Conservation (phyloP, 2,113 vertebrate genomes). For the Phainopepla nitens region DNA sequence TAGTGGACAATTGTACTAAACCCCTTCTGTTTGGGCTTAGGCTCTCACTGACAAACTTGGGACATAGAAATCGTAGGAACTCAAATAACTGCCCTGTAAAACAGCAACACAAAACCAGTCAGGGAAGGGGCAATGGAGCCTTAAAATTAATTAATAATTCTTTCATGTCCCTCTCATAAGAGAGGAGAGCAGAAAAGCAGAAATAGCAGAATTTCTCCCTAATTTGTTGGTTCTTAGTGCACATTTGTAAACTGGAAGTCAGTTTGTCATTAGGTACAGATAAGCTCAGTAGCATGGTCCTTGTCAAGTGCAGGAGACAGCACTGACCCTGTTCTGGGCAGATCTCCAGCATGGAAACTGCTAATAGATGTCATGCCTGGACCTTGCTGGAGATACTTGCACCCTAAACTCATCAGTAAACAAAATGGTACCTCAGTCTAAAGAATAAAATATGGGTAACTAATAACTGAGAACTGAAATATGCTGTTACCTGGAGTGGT, state of each 20-base stretch:
- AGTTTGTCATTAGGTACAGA: neutral
- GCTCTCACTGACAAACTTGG: neutral
- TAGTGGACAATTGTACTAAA: neutral
- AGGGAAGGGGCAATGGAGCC: neutral
- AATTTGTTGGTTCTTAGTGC: neutral
- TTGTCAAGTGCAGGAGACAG: neutral
- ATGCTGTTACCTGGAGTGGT: neutral
- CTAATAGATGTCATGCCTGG: neutral
- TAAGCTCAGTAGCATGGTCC: neutral
- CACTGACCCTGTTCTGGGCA: neutral
- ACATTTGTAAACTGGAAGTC: neutral
- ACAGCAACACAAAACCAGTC: neutral
- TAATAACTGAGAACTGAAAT: neutral
- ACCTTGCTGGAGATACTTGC: neutral
- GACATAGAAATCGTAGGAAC: neutral
- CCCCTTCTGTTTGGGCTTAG: neutral
- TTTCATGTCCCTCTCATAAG: neutral
- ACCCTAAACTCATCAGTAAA: neutral
- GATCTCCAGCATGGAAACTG: neutral
- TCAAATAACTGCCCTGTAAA: neutral
- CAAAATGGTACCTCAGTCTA: neutral
- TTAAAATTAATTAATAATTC: neutral
- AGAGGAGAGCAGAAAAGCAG: neutral
- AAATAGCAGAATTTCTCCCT: neutral
- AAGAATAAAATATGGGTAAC: neutral